A percentile compares a stretch with the other conserved stretches of the same genome.
phyloP scores from a whole-genome alignment of 2,888 invertebrate genomes.

The Dioctria rufipes region DNA sequence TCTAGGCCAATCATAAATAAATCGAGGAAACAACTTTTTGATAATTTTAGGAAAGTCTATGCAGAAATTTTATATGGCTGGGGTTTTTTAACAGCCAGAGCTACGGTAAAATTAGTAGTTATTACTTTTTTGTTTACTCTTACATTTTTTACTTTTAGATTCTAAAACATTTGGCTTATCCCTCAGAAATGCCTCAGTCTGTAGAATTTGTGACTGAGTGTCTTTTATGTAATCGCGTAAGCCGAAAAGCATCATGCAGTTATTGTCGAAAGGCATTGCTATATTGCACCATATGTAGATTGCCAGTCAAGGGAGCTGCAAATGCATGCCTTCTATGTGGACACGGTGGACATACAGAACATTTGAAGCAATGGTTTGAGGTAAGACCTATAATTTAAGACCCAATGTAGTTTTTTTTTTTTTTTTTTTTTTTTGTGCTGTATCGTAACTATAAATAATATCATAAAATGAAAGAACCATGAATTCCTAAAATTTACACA shows the following conservation, averaged over 20 bases:
- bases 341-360: conserved; percentile 92
- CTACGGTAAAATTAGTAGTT: conserved; percentile 68
- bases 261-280: conserved; percentile 83
- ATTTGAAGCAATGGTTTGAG: conserved; percentile 87
- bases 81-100: conserved; percentile 84
- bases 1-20: conserved; percentile 65
- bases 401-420: neutral
- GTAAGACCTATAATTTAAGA: conserved; percentile 60
- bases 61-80: conserved; percentile 91
- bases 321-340: conserved; percentile 92
- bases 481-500: neutral
- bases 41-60: conserved; percentile 89
- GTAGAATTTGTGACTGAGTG: conserved; percentile 85
- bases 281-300: conserved; percentile 87
- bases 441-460: neutral
- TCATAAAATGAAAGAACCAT: no score
- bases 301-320: conserved; percentile 87
- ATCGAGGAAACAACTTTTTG: conserved; percentile 74
- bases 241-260: conserved; percentile 80
- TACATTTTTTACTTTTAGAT: conserved; percentile 67
- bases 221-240: conserved; percentile 78
- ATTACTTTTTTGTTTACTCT: neutral
- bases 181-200: conserved; percentile 74
- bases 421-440: no score
- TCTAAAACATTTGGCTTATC: conserved; percentile 75